Evolutionary conservation across 2,888 invertebrate species (phyloP), one percentile per base, ranked within the genome.

Genomic region (Meliscaeva auricollis): DNA sequence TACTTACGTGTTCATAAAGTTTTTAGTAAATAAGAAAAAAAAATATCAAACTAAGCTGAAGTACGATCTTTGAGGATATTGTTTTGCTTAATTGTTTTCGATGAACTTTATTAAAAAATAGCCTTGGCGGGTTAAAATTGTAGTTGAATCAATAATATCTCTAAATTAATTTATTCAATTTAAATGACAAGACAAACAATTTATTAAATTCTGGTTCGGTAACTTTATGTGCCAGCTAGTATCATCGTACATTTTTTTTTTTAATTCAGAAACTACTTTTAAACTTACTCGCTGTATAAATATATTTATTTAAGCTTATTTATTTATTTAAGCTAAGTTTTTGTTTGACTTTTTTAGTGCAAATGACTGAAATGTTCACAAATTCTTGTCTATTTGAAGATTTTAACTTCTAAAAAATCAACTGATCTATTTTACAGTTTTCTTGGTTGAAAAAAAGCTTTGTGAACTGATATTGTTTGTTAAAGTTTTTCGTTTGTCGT

Each of bases 121-220:
- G 7, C 44, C 44, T 62, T 62, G 30, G 3, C 7, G 32, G 9
- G 4, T 56, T 41, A 4, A 35, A 1, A 7, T 17, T 11, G 4
- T 0, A 38, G 20, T 38, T 60, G 20, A 60, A 20, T 35, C 58
- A 60, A 22, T 20, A 3, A 17, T 22, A 9, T 41, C 38, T 41
- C 22, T 26, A 15, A 13, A 32, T 32, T 15, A 64, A 64, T 64
- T 64, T 20, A 64, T 64, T 64, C 64, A 64, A 46, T 30, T 46
- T 17, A 11, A 26, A 46, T 15, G 8, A 15, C 30, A 26, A 30
- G 13, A 46, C 9, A 26, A 44, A 46, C 9, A 26, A 44, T 35
- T 38, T 58, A 13, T 35, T 13, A 38, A 32, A 44, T 64, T 64
- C 62, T 32, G 44, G 41, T 62, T 44, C 44, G 44, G 30, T 30